A percentile compares a stretch with the other conserved stretches of the same genome.
These are phyloP conservation scores for Pagrus major DNA, from an alignment of 2,113 vertebrate genomes.

Conservation along the genomic window DNA sequence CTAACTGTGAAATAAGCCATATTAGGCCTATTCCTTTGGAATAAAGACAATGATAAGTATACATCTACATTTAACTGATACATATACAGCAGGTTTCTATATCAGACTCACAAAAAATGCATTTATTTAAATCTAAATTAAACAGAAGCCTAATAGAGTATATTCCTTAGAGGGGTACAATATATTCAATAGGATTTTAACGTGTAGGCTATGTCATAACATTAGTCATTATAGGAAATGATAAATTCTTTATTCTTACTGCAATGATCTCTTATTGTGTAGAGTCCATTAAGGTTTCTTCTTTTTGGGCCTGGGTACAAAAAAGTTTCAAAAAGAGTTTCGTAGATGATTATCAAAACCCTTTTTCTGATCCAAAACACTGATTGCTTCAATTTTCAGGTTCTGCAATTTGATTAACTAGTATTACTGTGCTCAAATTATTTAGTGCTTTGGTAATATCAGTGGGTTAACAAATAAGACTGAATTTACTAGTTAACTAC, in stretches of 20 bases:
- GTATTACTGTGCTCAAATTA: not conserved
- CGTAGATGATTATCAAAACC: no score
- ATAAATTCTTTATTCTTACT: not conserved
- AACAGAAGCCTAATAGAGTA: no score
- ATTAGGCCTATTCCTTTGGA: not conserved
- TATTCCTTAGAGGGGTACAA: not conserved
- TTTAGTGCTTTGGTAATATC: not conserved
- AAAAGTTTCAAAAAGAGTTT: not conserved
- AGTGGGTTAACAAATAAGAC: not conserved
- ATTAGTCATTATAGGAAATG: not conserved
- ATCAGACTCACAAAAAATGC: not conserved
- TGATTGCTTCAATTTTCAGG: not conserved
- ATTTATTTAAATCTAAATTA: not conserved
- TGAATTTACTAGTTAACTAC: not conserved
- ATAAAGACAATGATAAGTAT: not conserved
- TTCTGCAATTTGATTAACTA: not conserved
- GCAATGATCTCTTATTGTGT: not conserved
- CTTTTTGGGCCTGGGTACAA: not conserved
- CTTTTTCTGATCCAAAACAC: not conserved
- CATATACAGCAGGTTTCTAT: not conserved
- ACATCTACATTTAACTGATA: not conserved
- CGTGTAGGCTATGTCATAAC: not conserved
- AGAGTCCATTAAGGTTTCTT: not conserved
- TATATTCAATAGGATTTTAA: not conserved
- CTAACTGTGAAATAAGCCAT: not conserved